A percentile compares a stretch with the other conserved stretches of the same genome.
phyloP scores from a whole-genome alignment of 2,888 invertebrate genomes.

The Lagria hirta region DNA sequence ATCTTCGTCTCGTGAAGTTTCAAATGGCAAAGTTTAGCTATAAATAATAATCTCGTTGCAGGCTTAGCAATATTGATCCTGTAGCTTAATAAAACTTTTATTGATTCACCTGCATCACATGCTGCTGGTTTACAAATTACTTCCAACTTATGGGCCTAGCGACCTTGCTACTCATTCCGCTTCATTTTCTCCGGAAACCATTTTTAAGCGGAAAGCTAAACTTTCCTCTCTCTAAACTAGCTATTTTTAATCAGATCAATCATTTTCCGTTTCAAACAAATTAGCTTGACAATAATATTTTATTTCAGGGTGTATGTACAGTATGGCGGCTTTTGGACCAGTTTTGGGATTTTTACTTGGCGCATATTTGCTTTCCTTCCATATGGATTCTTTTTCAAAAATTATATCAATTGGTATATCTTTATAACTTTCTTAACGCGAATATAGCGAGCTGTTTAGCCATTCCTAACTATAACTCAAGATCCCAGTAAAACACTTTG shows the following conservation, averaged over 20 bases:
- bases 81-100: constrained; percentile 25
- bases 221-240: no score
- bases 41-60: constrained; percentile 25
- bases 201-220: no score
- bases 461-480: no score
- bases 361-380: constrained; percentile 86
- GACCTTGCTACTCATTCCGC: constrained; percentile 16
- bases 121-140: constrained; percentile 6
- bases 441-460: no score
- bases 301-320: constrained; percentile 90
- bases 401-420: constrained; percentile 72
- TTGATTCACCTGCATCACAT: constrained; percentile 23
- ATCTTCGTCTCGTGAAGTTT: no score
- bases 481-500: no score
- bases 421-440: no score
- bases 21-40: constrained; percentile 23
- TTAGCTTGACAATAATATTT: no score
- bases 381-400: constrained; percentile 84
- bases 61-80: constrained; percentile 26
- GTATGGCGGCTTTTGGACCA: constrained; percentile 96
- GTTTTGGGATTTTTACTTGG: constrained; percentile 90
- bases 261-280: no score
- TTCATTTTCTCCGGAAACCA: no score
- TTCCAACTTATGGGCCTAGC: constrained; percentile 4
- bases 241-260: no score